phyloP scores from a whole-genome alignment of 2,888 invertebrate genomes.

The Leucophora obtusa region DNA sequence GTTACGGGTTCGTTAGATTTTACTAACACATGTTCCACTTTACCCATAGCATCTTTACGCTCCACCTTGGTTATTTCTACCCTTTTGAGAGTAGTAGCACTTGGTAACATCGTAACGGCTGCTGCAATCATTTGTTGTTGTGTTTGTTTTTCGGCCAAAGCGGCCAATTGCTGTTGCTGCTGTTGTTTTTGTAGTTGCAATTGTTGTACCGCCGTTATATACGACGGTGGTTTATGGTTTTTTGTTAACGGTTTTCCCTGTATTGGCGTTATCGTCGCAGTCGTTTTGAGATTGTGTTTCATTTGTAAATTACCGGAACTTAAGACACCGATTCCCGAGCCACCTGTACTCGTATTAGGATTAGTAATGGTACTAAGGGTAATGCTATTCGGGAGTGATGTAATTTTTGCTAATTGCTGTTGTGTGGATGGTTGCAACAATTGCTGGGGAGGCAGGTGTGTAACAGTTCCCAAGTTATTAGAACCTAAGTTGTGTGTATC shows the following conservation, averaged over 20 bases:
- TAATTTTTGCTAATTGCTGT: slow-evolving; percentile 70
- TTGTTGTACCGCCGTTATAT: slow-evolving; percentile 74
- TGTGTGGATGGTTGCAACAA: slow-evolving; percentile 65
- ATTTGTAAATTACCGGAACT: slow-evolving; percentile 61
- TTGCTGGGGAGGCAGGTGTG: slow-evolving; percentile 70
- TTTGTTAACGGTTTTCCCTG: slow-evolving; percentile 76
- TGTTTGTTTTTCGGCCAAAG: slow-evolving; percentile 60
- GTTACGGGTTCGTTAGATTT: slow-evolving; percentile 51
- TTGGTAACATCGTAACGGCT: slow-evolving; percentile 78
- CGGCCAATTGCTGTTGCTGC: slow-evolving; percentile 66
- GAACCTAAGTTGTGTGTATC: slow-evolving; percentile 79
- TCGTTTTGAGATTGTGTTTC: slow-evolving; percentile 71
- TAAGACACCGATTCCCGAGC: slow-evolving; percentile 48
- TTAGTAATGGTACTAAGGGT: slow-evolving; percentile 71
- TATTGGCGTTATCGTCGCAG: slow-evolving; percentile 78
- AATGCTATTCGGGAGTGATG: slow-evolving; percentile 73
- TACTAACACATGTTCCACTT: slow-evolving; percentile 56
- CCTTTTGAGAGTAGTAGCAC: slow-evolving; percentile 75
- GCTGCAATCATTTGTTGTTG: slow-evolving; percentile 74
- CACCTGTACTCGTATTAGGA: slow-evolving; percentile 54
- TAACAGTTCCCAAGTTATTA: slow-evolving; percentile 85
- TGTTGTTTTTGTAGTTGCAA: slow-evolving; percentile 74
- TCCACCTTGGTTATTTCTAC: slow-evolving; percentile 70
- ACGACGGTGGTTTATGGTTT: slow-evolving; percentile 76
- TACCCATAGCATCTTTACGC: slow-evolving; percentile 60